These are phyloP conservation scores for Conus ventricosus DNA, from an alignment of 1,140 invertebrate species.

Conservation along the genomic window DNA sequence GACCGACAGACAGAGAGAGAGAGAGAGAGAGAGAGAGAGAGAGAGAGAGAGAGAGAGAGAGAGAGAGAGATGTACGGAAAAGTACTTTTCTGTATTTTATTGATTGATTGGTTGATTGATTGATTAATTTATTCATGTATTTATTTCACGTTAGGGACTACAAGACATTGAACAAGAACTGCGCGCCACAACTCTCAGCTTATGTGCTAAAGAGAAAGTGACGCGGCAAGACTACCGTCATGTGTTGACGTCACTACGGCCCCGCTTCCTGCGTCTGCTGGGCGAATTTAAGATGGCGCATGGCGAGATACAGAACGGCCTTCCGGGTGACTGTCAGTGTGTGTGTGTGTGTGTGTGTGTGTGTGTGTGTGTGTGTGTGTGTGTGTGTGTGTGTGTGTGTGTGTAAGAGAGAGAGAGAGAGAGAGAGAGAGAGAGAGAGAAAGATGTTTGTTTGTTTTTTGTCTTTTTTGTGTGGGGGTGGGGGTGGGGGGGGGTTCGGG, in stretches of 20 bases:
- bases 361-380: not conserved
- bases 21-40: no score
- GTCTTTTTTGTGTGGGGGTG: no score
- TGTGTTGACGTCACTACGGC: conserved; percentile 17
- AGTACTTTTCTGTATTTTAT: no score
- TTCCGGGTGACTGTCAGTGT: conserved; percentile 5
- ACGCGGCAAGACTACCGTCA: conserved; percentile 11
- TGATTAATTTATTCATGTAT: not conserved
- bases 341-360: not conserved
- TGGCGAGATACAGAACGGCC: not conserved
- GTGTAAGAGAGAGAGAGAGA: not conserved
- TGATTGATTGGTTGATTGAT: no score
- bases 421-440: no score
- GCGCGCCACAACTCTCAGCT: conserved; percentile 1
- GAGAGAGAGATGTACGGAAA: no score
- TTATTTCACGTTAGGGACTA: not conserved
- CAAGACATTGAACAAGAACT: conserved; percentile 26
- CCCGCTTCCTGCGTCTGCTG: conserved; percentile 26
- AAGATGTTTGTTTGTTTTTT: no score
- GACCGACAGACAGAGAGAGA: no score
- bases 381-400: not conserved
- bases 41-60: no score
- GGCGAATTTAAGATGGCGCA: conserved; percentile 30
- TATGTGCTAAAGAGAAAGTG: conserved; percentile 4
- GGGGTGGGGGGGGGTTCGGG: no score